Base-by-base conservation (phyloP, 2,888 invertebrate genomes). In the Oscheius sp. region DNA sequence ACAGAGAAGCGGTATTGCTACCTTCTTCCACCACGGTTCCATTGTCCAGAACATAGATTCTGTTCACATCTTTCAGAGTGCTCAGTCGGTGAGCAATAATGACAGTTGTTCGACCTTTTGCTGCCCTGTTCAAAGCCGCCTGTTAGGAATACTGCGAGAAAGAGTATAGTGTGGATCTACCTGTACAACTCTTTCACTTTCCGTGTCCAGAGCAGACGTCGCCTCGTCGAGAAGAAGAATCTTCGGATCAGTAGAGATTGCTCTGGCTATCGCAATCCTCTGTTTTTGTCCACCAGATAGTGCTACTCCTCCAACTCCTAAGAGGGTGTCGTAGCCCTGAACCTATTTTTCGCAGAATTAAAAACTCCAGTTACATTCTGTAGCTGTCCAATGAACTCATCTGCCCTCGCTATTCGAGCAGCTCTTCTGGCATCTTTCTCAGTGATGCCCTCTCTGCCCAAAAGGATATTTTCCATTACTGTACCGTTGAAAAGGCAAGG, bases 281-380 rank as follows among this genome's bases (percentile, higher is more conserved):
- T 90, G 90, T 75, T 90, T 90, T 80, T 90, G 90, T 0, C 90
- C 90, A 32, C 90, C 90, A 59, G 90, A 90, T 51, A 90, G 79
- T 68, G 88, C 88, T 1, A 86, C 78, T 29, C 90, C 90, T 65
- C 89, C 89, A 60, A 89, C 87, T 11, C 90, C 90, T 29, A 88
- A 79, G 70, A 87, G 71, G 5, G 90, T 89, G 9, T 88, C 74
- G 70, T 78, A 76, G 11, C 78, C 77, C 74, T 78, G 53, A 73
- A 73, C 11, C 5, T 13, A n/a, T 4, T 63, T n/a, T n/a, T n/a
- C n/a, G 48, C 2, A 13, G 47, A 5, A 9, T 48, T 33, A 33
- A 53, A 55, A 37, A 42, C 62, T 68, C 73, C 11, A 35, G 32
- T 21, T 63, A 76, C 78, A 35, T 76, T 74, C 29, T 81, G 78